Percentiles rank a stretch among this genome's conserved stretches.
phyloP scores from a whole-genome alignment of 2,113 vertebrate genomes.

The Albula glossodonta region DNA sequence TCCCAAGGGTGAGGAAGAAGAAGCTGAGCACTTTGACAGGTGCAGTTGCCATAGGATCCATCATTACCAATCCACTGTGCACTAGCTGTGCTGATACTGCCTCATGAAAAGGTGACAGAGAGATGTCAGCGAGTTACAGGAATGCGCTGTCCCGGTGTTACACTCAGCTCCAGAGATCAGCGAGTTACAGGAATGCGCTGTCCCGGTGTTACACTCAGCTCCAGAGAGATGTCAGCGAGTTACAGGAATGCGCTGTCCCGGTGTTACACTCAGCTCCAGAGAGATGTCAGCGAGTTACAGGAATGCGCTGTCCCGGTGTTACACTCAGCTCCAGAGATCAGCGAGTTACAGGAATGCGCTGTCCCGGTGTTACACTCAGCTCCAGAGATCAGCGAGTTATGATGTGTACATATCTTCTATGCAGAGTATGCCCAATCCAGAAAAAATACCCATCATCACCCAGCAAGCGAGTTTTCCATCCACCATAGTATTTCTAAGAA shows the following conservation, averaged over 20 bases:
- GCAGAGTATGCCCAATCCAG: no score
- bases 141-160: neutral
- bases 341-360: no score
- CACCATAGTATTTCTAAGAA: neutral
- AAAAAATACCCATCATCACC: no score
- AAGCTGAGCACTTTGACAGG: neutral
- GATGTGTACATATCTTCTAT: no score
- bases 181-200: no score
- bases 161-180: neutral
- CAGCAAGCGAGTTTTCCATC: no score
- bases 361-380: no score
- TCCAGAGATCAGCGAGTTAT: no score
- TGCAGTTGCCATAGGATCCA: neutral
- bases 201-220: no score
- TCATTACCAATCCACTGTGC: neutral
- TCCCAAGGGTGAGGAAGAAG: neutral
- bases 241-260: neutral
- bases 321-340: neutral
- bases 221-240: no score
- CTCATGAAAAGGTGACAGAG: no score
- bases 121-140: neutral
- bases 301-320: neutral
- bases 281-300: neutral
- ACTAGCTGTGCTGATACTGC: neutral
- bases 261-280: neutral